Evolutionary conservation across 2,113 vertebrate species (phyloP).

Genomic region (Hemibagrus wyckioides): DNA sequence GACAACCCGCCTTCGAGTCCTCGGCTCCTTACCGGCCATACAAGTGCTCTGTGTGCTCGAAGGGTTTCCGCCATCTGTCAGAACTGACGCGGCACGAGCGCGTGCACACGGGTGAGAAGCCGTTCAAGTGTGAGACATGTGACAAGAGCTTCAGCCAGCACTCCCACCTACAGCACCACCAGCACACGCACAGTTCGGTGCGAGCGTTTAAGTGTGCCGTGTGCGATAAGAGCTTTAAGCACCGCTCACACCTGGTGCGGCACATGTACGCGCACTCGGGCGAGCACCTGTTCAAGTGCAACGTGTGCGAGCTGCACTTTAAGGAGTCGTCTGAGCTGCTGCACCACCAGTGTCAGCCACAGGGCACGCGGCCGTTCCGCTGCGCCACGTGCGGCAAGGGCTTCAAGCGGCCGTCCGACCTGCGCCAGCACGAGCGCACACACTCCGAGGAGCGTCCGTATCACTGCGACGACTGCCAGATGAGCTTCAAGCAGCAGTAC

Average conservation of each 20-base stretch:
- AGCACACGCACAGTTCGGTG: constrained; percentile 93
- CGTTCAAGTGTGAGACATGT: constrained; percentile 93
- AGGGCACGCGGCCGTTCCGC: constrained; percentile 91
- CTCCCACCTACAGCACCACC: constrained; percentile 95
- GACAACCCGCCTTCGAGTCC: constrained; percentile 53
- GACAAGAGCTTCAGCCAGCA: constrained; percentile 99
- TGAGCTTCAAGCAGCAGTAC: constrained; percentile 98
- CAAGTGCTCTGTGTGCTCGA: constrained; percentile 94
- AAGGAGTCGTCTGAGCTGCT: constrained; percentile 94
- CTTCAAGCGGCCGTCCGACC: constrained; percentile 93
- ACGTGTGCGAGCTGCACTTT: constrained; percentile 92
- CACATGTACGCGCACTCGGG: constrained; percentile 97
- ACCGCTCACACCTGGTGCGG: constrained; percentile 95
- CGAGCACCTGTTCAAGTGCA: constrained; percentile 95
- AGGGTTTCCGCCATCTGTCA: constrained; percentile 94
- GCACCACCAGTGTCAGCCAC: constrained; percentile 94
- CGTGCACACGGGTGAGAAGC: constrained; percentile 95
- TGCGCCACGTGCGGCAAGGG: constrained; percentile 91
- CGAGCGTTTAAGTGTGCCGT: constrained; percentile 95
- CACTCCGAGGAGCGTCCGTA: constrained; percentile 97
- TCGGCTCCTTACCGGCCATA: constrained; percentile 86
- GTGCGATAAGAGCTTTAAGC: constrained; percentile 98
- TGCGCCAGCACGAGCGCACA: constrained; percentile 92
- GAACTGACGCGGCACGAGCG: constrained; percentile 93
- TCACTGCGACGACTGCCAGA: constrained; percentile 97